Evolutionary conservation across 2,888 invertebrate genomes (phyloP).

Genomic region (Nasonovia ribisnigri): DNA sequence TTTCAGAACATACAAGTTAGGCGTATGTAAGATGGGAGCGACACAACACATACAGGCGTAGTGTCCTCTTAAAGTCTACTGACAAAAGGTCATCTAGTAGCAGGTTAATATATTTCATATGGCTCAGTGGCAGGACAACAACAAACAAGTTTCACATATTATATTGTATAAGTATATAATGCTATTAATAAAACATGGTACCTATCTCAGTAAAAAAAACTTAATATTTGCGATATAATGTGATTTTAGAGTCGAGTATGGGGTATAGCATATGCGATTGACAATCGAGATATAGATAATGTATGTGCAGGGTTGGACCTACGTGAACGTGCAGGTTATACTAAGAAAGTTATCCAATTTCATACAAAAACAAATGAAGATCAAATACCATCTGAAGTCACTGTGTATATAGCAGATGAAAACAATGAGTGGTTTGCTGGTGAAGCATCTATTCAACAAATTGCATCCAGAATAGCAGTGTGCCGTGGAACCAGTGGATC

Average conservation of each 20-base stretch:
- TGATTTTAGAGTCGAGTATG: slow-evolving; percentile 78
- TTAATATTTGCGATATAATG: slow-evolving; percentile 19
- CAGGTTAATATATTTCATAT: not conserved
- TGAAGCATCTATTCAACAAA: slow-evolving; percentile 80
- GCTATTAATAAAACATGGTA: not conserved
- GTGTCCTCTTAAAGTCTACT: not conserved
- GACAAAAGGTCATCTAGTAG: not conserved
- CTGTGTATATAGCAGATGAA: slow-evolving; percentile 85
- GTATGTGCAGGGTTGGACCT: slow-evolving; percentile 88
- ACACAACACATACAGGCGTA: not conserved
- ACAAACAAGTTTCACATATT: not conserved
- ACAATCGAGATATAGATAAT: slow-evolving; percentile 75
- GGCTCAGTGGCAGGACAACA: not conserved
- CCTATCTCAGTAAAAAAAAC: not conserved
- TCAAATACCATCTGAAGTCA: slow-evolving; percentile 72
- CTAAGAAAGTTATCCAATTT: slow-evolving; percentile 80
- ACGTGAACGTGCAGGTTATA: slow-evolving; percentile 94
- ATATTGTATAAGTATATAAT: not conserved
- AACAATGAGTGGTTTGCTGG: slow-evolving; percentile 87
- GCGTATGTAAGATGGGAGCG: no score
- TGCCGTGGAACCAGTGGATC: slow-evolving; percentile 88
- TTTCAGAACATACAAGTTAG: not conserved
- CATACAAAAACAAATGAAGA: slow-evolving; percentile 73
- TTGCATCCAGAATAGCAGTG: slow-evolving; percentile 83
- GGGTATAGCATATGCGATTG: slow-evolving; percentile 93